Conservation (phyloP, 2,888 invertebrate species). For the Ellobium chinense region DNA sequence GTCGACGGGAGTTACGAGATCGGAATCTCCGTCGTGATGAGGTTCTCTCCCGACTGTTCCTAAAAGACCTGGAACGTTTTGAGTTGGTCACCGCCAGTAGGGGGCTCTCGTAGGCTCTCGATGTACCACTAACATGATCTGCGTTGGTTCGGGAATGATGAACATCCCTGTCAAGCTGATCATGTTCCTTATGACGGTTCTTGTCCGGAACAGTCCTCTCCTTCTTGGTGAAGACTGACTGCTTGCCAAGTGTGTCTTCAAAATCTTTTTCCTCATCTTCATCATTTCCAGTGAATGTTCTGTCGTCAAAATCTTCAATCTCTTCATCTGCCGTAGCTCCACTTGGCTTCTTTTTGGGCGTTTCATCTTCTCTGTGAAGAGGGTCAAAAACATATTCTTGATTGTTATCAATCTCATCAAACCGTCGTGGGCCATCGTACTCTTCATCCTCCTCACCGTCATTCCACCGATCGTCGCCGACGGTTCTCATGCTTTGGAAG, state of each 20-base stretch:
- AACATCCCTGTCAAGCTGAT: background rate
- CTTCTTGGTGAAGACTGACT: background rate
- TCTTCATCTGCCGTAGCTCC: background rate
- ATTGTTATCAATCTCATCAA: constrained; percentile 34
- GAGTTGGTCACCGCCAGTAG: background rate
- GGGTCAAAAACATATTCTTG: background rate
- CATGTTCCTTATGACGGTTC: background rate
- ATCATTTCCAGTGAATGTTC: background rate
- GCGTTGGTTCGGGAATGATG: background rate
- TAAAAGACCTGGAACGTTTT: background rate
- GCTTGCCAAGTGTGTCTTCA: background rate
- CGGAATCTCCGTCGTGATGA: background rate
- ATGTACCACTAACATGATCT: background rate
- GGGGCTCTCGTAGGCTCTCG: background rate
- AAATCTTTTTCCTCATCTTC: background rate
- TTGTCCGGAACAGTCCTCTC: background rate
- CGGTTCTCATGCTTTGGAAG: constrained; percentile 5
- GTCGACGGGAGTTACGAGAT: background rate
- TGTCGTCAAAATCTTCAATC: background rate
- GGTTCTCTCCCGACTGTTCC: background rate
- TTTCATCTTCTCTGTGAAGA: constrained; percentile 6
- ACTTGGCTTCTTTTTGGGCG: background rate
- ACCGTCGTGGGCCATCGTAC: background rate
- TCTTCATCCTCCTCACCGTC: constrained; percentile 23
- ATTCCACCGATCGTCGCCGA: background rate